These are phyloP conservation scores for Atlantisia rogersi DNA, from an alignment of 2,113 vertebrate species.

Conservation along the genomic window DNA sequence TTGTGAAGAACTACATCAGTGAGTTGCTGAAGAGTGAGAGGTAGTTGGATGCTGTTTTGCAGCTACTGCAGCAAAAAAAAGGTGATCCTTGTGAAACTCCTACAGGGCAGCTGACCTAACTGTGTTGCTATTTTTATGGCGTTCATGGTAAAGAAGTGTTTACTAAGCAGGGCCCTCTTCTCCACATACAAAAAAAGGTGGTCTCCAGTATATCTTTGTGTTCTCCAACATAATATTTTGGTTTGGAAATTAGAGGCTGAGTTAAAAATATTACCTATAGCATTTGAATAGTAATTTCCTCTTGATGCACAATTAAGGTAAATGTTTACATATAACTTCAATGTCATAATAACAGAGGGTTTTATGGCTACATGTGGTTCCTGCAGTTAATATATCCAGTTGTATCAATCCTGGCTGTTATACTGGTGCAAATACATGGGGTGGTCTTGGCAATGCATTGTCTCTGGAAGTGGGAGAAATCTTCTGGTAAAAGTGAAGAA, in stretches of 20 bases:
- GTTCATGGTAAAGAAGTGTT: background rate
- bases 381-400: slow-evolving; percentile 46
- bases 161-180: background rate
- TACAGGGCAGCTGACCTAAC: background rate
- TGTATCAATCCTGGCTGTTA: slow-evolving; percentile 37
- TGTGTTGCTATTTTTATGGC: background rate
- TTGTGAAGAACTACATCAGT: background rate
- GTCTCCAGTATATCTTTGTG: background rate
- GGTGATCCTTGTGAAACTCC: fast-evolving
- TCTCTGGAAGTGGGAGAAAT: background rate
- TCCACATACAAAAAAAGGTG: background rate
- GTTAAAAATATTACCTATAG: slow-evolving; percentile 4
- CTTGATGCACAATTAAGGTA: slow-evolving; percentile 46
- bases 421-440: background rate
- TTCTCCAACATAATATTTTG: background rate
- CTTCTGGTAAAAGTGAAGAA: background rate
- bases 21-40: background rate
- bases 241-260: slow-evolving; percentile 21
- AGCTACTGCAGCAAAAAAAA: background rate
- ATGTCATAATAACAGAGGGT: slow-evolving; percentile 31
- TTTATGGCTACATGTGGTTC: slow-evolving; percentile 14
- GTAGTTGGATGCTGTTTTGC: background rate
- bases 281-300: slow-evolving; percentile 63
- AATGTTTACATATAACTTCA: slow-evolving; percentile 42
- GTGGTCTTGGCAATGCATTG: background rate